These are phyloP conservation scores for Oegoconia quadripuncta DNA, from an alignment of 2,888 invertebrate species.

Conservation along the genomic window DNA sequence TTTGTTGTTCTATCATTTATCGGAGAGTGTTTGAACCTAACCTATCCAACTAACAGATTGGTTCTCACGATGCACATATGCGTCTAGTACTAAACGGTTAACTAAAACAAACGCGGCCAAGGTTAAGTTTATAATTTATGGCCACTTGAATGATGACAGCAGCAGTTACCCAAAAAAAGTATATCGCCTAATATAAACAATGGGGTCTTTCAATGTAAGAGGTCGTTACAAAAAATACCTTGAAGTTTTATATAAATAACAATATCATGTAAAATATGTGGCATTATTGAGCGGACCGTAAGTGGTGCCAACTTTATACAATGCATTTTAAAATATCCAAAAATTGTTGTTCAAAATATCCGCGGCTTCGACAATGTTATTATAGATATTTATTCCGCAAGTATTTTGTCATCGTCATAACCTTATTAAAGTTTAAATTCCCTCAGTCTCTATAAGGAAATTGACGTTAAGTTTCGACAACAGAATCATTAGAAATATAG, in stretches of 20 bases:
- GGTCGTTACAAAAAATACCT: conserved; percentile 20
- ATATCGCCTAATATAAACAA: conserved; percentile 59
- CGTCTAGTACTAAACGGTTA: conserved; percentile 47
- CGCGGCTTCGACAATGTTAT: not conserved
- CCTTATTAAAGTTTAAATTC: conserved; percentile 11
- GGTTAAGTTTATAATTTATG: conserved; percentile 75
- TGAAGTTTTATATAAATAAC: conserved; percentile 26
- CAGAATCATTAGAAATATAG: conserved; percentile 44
- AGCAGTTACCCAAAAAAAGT: conserved; percentile 49
- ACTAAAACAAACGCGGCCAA: conserved; percentile 69
- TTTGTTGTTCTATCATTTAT: conserved; percentile 8
- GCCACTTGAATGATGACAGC: conserved; percentile 65
- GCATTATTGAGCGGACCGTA: conserved; percentile 34
- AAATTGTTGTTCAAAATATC: conserved; percentile 3
- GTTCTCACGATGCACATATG: conserved; percentile 71
- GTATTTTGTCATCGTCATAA: not conserved
- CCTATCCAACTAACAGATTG: conserved; percentile 27
- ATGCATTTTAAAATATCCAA: conserved; percentile 21
- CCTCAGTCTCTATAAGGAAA: conserved; percentile 11
- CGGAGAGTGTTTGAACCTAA: conserved; percentile 24
- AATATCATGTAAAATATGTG: conserved; percentile 22
- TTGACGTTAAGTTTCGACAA: conserved; percentile 27
- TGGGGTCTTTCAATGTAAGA: conserved; percentile 35
- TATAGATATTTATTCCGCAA: not conserved
- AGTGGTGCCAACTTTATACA: conserved; percentile 35